These are phyloP conservation scores for Bombus soroeensis DNA, from an alignment of 1,140 invertebrate species.

Conservation along the genomic window DNA sequence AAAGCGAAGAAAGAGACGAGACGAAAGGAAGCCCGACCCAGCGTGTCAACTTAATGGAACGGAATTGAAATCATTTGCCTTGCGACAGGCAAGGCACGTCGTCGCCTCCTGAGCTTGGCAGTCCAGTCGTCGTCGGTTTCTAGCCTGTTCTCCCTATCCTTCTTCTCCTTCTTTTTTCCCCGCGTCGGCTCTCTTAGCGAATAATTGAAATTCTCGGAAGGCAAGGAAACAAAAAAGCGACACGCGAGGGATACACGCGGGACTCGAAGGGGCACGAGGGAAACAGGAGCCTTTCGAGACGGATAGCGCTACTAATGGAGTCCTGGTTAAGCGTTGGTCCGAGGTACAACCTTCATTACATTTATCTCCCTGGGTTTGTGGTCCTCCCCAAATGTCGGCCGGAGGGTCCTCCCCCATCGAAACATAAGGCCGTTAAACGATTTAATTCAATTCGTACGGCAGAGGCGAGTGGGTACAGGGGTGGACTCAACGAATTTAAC, in stretches of 20 bases:
- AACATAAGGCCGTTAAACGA: conserved; percentile 82
- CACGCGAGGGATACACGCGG: background rate
- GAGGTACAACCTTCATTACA: conserved; percentile 81
- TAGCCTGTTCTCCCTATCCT: background rate
- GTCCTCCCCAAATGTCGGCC: conserved; percentile 75
- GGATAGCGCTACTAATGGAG: conserved; percentile 73
- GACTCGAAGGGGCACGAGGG: background rate
- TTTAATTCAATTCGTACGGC: conserved; percentile 80
- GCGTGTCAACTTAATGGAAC: conserved; percentile 67
- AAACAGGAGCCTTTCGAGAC: conserved; percentile 59
- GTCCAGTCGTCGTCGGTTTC: conserved; percentile 52
- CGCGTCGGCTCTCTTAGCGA: background rate
- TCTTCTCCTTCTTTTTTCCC: background rate
- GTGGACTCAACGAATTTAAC: conserved; percentile 74
- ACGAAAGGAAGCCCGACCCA: conserved; percentile 32
- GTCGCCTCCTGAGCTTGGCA: conserved; percentile 66
- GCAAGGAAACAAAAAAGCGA: conserved; percentile 8
- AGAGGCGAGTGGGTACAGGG: conserved; percentile 39
- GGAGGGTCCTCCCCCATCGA: conserved; percentile 77
- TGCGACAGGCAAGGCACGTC: conserved; percentile 65
- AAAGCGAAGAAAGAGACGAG: conserved; percentile 13
- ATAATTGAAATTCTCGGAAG: conserved; percentile 70
- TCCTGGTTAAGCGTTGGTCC: conserved; percentile 71
- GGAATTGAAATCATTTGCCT: conserved; percentile 71
- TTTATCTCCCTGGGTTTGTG: conserved; percentile 77